These are phyloP conservation scores for Spinibarbus caldwelli DNA, from an alignment of 2,797 vertebrate genomes.

Conservation along the genomic window DNA sequence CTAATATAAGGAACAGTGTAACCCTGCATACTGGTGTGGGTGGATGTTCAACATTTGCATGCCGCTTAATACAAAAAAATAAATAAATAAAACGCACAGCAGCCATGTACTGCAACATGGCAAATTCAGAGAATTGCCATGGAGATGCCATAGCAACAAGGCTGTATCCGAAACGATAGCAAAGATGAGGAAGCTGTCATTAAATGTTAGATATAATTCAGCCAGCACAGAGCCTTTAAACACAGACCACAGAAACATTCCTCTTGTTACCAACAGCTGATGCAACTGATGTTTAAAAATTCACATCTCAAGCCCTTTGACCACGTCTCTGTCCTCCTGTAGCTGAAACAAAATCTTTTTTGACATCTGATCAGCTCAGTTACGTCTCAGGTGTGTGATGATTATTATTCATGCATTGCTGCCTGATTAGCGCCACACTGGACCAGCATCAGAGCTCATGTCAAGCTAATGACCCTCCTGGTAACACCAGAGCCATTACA, in stretches of 20 bases:
- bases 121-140: slow-evolving; percentile 66
- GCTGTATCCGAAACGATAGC: slow-evolving; percentile 61
- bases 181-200: slow-evolving; percentile 57
- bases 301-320: neutral
- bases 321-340: neutral
- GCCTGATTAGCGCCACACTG: slow-evolving; percentile 18
- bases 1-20: neutral
- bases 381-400: neutral
- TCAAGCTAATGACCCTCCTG: slow-evolving; percentile 32
- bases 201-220: slow-evolving; percentile 51
- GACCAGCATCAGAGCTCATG: neutral
- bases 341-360: neutral
- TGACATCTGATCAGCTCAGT: neutral
- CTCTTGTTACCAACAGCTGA: slow-evolving; percentile 19
- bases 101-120: slow-evolving; percentile 58
- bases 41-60: slow-evolving; percentile 40
- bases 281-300: slow-evolving; percentile 21
- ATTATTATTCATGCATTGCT: neutral
- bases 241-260: slow-evolving; percentile 1
- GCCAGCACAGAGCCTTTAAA: slow-evolving; percentile 15
- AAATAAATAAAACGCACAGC: slow-evolving; percentile 32
- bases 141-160: slow-evolving; percentile 72
- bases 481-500: neutral
- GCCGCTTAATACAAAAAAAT: slow-evolving; percentile 39
- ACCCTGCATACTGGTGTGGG: slow-evolving; percentile 1